Evolutionary conservation across 2,113 vertebrate genomes (phyloP).

Genomic region (Coturnix japonica): DNA sequence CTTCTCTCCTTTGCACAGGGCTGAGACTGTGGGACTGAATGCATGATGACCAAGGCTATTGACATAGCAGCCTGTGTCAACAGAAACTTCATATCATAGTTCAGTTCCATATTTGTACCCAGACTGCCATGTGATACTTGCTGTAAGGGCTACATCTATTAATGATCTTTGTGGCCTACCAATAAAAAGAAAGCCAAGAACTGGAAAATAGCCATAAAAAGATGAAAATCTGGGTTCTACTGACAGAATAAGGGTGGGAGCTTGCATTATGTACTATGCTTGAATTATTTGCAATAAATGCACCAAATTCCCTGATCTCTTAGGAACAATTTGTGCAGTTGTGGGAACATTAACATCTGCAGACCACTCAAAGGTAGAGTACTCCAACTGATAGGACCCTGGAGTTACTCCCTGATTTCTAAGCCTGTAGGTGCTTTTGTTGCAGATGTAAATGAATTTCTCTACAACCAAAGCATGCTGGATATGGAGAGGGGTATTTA

Average conservation of each 20-base stretch:
- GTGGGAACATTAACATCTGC: neutral
- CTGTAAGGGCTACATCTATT: neutral
- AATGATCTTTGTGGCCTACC: neutral
- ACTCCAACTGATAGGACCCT: fast-evolving
- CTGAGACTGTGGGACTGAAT: neutral
- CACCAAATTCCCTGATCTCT: neutral
- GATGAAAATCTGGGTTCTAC: neutral
- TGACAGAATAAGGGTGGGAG: neutral
- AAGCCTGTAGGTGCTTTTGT: neutral
- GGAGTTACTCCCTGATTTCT: neutral
- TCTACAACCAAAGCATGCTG: neutral
- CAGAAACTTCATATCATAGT: neutral
- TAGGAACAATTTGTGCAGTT: neutral
- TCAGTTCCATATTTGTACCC: neutral
- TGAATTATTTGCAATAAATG: neutral
- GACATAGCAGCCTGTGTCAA: neutral
- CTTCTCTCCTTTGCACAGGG: neutral
- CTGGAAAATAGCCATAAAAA: neutral
- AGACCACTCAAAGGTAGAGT: neutral
- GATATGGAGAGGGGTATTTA: neutral
- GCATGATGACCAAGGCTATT: neutral
- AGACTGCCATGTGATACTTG: neutral
- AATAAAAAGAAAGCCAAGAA: neutral
- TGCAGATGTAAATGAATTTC: neutral
- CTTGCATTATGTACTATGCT: neutral